Conservation (phyloP, 2,797 vertebrate species). For the Sarcoramphus papa region DNA sequence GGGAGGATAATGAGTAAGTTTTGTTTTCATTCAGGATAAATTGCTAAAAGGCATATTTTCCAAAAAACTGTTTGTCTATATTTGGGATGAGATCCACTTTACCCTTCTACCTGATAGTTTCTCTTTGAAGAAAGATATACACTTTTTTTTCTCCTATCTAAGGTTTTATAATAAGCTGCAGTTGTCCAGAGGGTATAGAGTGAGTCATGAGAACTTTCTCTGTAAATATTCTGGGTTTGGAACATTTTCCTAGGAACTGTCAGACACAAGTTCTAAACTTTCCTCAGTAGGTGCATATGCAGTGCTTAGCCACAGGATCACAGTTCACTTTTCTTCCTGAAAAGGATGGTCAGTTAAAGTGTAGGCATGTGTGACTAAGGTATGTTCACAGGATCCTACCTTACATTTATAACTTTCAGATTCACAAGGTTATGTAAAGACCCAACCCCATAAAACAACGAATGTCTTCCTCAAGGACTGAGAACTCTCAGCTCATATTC, state of each 20-base stretch:
- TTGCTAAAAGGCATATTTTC: neutral
- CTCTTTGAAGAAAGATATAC: neutral
- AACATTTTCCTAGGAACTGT: neutral
- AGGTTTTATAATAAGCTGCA: neutral
- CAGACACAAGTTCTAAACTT: neutral
- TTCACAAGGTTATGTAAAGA: neutral
- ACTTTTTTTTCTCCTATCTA: neutral
- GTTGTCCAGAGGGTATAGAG: neutral
- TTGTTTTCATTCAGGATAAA: neutral
- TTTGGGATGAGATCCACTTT: neutral
- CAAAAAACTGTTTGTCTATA: neutral
- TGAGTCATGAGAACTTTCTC: neutral
- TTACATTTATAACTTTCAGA: neutral
- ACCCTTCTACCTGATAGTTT: neutral
- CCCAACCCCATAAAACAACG: neutral
- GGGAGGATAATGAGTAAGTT: neutral
- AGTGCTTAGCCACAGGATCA: neutral
- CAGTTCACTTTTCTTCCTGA: neutral
- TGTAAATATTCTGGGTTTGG: neutral
- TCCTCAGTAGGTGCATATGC: neutral
- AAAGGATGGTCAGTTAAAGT: neutral
- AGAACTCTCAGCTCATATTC: neutral
- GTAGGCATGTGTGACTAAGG: neutral
- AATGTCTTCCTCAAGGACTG: neutral
- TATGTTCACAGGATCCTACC: neutral